phyloP scores from a whole-genome alignment of 2,888 invertebrate species.

The Chrysolina haemoptera region DNA sequence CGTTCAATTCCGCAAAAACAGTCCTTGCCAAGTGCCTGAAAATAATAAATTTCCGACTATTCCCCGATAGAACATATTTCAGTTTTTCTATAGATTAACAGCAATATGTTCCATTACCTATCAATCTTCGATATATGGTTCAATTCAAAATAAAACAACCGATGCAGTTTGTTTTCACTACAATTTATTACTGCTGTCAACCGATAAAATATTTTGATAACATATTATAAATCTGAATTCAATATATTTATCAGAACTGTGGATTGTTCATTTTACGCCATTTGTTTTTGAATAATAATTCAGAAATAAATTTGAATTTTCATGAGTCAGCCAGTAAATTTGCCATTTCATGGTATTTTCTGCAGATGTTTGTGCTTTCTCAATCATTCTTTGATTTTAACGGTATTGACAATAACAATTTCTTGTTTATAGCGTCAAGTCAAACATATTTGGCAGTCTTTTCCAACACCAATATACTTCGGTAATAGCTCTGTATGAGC shows the following conservation, averaged over 20 bases:
- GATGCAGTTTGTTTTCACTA: slow-evolving; percentile 8
- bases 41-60: neutral
- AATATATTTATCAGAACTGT: slow-evolving; percentile 6
- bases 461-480: neutral
- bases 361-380: too few relatives aligned
- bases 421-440: too few relatives aligned
- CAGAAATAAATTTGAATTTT: neutral
- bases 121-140: slow-evolving; percentile 11
- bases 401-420: too few relatives aligned
- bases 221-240: slow-evolving; percentile 13
- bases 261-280: slow-evolving; percentile 2
- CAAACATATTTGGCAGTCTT: neutral
- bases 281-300: neutral
- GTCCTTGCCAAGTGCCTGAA: neutral
- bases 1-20: neutral
- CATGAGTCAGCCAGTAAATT: neutral
- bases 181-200: neutral
- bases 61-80: neutral
- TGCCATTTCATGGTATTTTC: too few relatives aligned
- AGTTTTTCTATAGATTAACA: slow-evolving; percentile 1
- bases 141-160: slow-evolving; percentile 12
- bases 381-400: too few relatives aligned
- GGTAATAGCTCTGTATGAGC: slow-evolving; percentile 27
- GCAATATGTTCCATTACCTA: slow-evolving; percentile 11
- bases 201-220: neutral